Base-by-base conservation (phyloP, 1,140 invertebrate genomes). In the Palaemon carinicauda region DNA sequence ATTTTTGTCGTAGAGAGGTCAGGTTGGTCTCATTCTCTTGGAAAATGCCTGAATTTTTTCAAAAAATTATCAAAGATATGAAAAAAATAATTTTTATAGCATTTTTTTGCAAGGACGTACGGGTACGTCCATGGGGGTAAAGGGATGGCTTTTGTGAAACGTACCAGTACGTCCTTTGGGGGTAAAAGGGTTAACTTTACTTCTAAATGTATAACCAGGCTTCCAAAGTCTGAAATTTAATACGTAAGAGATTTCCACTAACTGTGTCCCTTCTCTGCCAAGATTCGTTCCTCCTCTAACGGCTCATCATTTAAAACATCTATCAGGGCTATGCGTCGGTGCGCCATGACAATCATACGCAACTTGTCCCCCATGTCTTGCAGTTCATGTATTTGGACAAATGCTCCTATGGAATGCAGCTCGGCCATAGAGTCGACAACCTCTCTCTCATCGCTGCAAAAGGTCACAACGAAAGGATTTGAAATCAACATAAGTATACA, bases 311-410 rank as follows among this genome's bases (percentile, higher is more conserved):
- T 90, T 80, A 97, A 93, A 91, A 96, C 95, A 10, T 94, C 94
- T 27, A 95, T 94, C 53, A 97, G 95, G 91, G 94, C 94, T 75
- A 98, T 96, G 91, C 98, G 94, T 86, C 98, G 93, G 91, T 99
- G 97, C 0, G 97, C 97, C 94, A 98, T 97, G 7, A 99, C 96
- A 80, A 99, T 96, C 90, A 99, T 94, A 82, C 97, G 93, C 74
- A 99, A 91, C 91, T 96, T 96, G 91, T 98, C 96, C 12, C 97
- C 98, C 90, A 98, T 93, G 91, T 99, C 98, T 91, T 99, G 97
- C 91, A 99, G 94, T 92, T 99, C 98, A 90, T 98, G 96, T 90
- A 99, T 99, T 92, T 99, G 97, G 41, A 97, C 98, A 93, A 99
- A 99, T 14, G 98, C 97, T 50, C 99, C 99, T 29, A 99, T 93